These are phyloP conservation scores for Leptodactylus fallax DNA, from an alignment of 2,797 vertebrate genomes.

Conservation along the genomic window DNA sequence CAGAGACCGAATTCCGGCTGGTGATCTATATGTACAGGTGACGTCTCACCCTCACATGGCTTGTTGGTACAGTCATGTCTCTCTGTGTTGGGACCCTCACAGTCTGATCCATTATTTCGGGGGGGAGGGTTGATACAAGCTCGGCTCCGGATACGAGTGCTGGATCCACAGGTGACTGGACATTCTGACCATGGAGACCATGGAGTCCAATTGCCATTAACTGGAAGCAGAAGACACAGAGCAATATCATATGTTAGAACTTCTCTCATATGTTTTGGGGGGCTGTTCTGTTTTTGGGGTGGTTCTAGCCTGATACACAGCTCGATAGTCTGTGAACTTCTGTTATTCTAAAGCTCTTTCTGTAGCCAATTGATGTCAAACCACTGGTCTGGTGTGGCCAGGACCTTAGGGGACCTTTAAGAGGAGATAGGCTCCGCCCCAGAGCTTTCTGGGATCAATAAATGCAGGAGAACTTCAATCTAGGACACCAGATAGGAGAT, in stretches of 20 bases:
- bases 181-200: constrained; percentile 92
- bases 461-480: background rate
- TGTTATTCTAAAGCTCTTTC: too few relatives aligned
- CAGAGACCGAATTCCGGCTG: too few relatives aligned
- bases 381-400: background rate
- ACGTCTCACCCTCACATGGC: constrained; percentile 76
- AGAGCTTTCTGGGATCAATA: background rate
- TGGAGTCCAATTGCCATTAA: constrained; percentile 81
- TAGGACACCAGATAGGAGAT: background rate
- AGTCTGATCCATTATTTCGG: constrained; percentile 76
- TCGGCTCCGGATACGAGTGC: constrained; percentile 77
- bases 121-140: constrained; percentile 82
- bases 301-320: too few relatives aligned
- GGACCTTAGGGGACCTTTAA: background rate
- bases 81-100: constrained; percentile 77
- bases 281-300: background rate
- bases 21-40: too few relatives aligned
- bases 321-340: too few relatives aligned
- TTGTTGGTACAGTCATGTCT: constrained; percentile 73
- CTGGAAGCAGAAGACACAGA: constrained; percentile 67
- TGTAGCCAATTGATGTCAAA: too few relatives aligned
- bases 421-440: background rate
- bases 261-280: background rate
- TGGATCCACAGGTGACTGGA: constrained; percentile 81
- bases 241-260: background rate